phyloP scores from a whole-genome alignment of 2,113 vertebrate species.

The Marmota monax region DNA sequence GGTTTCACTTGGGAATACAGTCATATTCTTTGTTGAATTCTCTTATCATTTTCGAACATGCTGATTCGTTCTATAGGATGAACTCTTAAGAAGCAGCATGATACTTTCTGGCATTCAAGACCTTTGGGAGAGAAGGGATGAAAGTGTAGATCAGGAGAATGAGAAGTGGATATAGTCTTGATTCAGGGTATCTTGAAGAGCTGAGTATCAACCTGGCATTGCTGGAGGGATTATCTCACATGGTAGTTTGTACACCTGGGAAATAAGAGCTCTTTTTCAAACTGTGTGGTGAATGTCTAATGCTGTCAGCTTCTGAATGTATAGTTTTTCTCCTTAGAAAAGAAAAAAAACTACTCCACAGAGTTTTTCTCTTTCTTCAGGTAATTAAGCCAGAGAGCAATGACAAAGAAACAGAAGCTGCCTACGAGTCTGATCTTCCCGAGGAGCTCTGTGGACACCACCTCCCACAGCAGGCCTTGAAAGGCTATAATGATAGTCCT shows the following conservation, averaged over 20 bases:
- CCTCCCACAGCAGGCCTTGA: constrained; percentile 50
- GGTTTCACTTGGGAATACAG: background rate
- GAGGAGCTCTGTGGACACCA: constrained; percentile 74
- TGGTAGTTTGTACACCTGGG: constrained; percentile 68
- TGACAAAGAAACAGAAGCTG: constrained; percentile 89
- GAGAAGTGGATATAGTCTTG: background rate
- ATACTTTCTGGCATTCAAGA: background rate
- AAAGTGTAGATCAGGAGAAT: background rate
- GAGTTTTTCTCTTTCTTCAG: constrained; percentile 85
- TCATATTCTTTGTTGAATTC: background rate
- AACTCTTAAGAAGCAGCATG: background rate
- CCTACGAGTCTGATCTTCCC: constrained; percentile 83
- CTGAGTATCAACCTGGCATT: background rate
- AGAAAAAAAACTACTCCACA: constrained; percentile 69
- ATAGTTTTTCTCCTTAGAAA: constrained; percentile 70
- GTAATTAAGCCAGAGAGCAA: constrained; percentile 90
- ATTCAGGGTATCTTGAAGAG: background rate
- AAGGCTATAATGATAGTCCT: constrained; percentile 77
- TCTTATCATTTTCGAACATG: background rate
- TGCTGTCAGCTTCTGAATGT: constrained; percentile 71
- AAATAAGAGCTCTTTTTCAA: constrained; percentile 34
- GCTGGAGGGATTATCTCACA: constrained; percentile 2
- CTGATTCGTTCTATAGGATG: background rate
- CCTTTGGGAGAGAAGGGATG: background rate
- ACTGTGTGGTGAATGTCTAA: constrained; percentile 40